A percentile compares a stretch with the other conserved stretches of the same genome.
phyloP scores from a whole-genome alignment of 2,797 vertebrate species.

The Chaetophractus vellerosus region DNA sequence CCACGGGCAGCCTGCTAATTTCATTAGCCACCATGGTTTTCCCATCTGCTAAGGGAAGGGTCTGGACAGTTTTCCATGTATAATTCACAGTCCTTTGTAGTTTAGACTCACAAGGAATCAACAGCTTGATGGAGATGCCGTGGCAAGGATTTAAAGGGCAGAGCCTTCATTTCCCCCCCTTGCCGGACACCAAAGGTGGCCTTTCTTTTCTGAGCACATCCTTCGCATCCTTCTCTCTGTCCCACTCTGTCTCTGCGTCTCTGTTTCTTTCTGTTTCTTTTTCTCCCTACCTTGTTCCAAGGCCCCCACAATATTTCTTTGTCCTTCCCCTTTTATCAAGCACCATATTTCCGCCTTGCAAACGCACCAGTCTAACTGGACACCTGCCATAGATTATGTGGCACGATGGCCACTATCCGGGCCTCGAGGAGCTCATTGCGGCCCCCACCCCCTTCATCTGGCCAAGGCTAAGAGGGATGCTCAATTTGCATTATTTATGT shows the following conservation, averaged over 20 bases:
- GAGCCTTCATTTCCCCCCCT: neutral
- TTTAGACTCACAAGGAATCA: constrained; percentile 48
- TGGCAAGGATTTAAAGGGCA: neutral
- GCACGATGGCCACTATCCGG: neutral
- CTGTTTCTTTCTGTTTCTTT: constrained; percentile 21
- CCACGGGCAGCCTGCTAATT: constrained; percentile 24
- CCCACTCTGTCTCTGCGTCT: neutral
- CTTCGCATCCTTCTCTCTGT: neutral
- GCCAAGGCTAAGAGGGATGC: constrained; percentile 55
- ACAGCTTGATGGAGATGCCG: constrained; percentile 15
- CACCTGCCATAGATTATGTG: constrained; percentile 14
- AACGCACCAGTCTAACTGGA: neutral
- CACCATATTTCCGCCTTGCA: constrained; percentile 61
- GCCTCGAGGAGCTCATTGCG: constrained; percentile 10
- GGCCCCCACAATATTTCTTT: constrained; percentile 3
- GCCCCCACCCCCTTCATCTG: constrained; percentile 58
- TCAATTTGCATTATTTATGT: constrained; percentile 80
- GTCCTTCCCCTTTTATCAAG: neutral
- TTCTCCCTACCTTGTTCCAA: neutral
- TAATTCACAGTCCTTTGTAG: constrained; percentile 62
- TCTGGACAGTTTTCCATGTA: constrained; percentile 22
- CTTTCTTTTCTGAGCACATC: neutral
- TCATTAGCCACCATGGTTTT: constrained; percentile 48
- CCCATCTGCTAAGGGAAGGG: constrained; percentile 73
- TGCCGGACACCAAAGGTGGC: neutral